A percentile compares a stretch with the other conserved stretches of the same genome.
Evolutionary conservation across 1,140 invertebrate species (phyloP).

Genomic region (Paracyclopina nana): DNA sequence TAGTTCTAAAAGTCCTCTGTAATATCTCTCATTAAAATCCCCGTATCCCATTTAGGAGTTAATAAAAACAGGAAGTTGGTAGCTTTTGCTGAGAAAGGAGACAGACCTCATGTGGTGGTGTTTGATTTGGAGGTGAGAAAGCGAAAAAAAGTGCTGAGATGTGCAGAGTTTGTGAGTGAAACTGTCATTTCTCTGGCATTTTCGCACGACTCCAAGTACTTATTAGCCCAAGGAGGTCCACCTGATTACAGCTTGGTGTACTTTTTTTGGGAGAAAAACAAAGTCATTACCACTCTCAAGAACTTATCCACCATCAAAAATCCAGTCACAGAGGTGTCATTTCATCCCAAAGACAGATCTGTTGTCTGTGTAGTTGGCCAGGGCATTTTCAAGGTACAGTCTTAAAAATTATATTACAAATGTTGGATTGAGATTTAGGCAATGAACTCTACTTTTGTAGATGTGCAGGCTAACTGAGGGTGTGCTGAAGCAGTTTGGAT

Average conservation of each 20-base stretch:
- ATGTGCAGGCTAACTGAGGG: conserved; percentile 56
- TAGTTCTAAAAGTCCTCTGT: neutral
- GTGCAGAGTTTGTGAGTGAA: conserved; percentile 24
- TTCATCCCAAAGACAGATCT: conserved; percentile 52
- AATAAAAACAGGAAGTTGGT: conserved; percentile 15
- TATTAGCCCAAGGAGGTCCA: conserved; percentile 51
- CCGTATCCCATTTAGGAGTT: neutral
- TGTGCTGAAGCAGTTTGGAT: conserved; percentile 56
- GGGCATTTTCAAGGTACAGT: conserved; percentile 27
- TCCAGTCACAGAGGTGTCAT: conserved; percentile 31
- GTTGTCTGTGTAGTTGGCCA: conserved; percentile 49
- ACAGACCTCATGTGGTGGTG: conserved; percentile 28
- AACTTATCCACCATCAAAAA: neutral
- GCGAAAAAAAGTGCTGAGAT: conserved; percentile 27
- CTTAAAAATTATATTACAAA: neutral
- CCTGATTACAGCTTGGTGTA: conserved; percentile 57
- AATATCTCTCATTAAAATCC: neutral
- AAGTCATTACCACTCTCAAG: conserved; percentile 7
- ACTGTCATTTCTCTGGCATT: conserved; percentile 52
- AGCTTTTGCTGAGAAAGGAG: conserved; percentile 23
- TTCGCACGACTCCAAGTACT: conserved; percentile 50
- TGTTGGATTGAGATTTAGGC: neutral
- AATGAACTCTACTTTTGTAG: conserved; percentile 36
- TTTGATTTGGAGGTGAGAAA: conserved; percentile 30
- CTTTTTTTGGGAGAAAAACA: conserved; percentile 58